Base-by-base conservation (phyloP, 2,888 invertebrate genomes). In the Limenitis camilla region DNA sequence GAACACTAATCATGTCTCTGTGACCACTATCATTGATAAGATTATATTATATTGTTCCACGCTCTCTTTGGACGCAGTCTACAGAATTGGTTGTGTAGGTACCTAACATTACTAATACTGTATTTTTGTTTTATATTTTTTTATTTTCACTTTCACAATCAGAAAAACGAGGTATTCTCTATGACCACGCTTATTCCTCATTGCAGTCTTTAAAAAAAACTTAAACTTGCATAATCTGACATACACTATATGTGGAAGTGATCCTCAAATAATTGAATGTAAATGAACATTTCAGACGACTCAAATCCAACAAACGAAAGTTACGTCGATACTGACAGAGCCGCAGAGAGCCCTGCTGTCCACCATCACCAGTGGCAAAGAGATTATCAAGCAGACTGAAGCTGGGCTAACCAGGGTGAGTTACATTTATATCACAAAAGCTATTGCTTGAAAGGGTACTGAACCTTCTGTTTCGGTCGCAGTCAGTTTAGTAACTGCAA, bases 261-360 rank as follows among this genome's bases (percentile, higher is more conserved):
- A 3, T 19, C 19, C 19, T 19, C 19, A 19, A 19, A 19, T 5
- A 44, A 32, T 10, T 7, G 7, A n/a, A 4, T 7, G 2, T 35
- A 5, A 44, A 29, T 28, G n/a, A 40, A 32, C 19, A 11, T 50
- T 58, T 3, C 69, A 84, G 87, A 78, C 82, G 1, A 76, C 77
- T 0, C 81, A 93, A 91, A 90, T 93, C 39, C 95, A 96, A 74
- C 94, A 94, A 72, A 92, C 94, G 2, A 93, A 94, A 67, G 93
- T 98, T 66, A 94, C 96, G 51, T 93, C 94, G 40, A 91, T 97
- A 39, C 84, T 96, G 67, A 92, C 94, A 49, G 96, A 96, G 81
- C 96, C 98, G 31, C 98, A 99, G 82, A 90, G 96, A 53, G 99
- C 98, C 5, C 88, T 99, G 61, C 85, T 97, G 36, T 92, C 96